phyloP scores from a whole-genome alignment of 2,888 invertebrate genomes.

The Poecilobothrus nobilitatus region DNA sequence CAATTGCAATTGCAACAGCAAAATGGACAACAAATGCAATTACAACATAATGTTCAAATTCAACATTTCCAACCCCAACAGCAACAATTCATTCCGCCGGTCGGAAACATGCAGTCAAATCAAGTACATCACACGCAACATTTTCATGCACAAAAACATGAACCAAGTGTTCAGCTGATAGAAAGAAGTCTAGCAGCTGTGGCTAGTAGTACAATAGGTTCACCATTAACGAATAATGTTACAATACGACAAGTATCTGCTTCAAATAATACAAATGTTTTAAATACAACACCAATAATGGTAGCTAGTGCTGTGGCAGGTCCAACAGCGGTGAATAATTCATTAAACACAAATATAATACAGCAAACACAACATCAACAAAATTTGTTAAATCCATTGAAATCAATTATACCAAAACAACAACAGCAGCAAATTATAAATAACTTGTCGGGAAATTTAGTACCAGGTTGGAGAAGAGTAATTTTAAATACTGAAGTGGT shows the following conservation, averaged over 20 bases:
- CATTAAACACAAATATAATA: constrained; percentile 12
- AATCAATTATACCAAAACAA: constrained; percentile 17
- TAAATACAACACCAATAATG: neutral
- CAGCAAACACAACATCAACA: constrained; percentile 24
- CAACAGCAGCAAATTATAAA: constrained; percentile 18
- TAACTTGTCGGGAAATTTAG: constrained; percentile 46
- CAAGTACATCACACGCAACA: neutral
- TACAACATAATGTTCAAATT: constrained; percentile 16
- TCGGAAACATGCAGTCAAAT: constrained; percentile 26
- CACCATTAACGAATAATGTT: neutral
- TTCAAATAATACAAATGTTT: neutral
- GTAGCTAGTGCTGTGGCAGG: constrained; percentile 1
- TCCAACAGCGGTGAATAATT: neutral
- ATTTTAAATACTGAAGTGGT: constrained; percentile 62
- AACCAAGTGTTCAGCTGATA: constrained; percentile 33
- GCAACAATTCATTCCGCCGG: constrained; percentile 30
- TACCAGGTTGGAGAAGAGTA: constrained; percentile 70
- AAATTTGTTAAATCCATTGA: constrained; percentile 26
- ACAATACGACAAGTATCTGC: neutral
- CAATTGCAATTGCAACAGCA: constrained; percentile 28
- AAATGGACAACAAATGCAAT: constrained; percentile 24
- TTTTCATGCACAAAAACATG: constrained; percentile 28
- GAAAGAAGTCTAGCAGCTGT: constrained; percentile 27
- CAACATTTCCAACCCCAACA: constrained; percentile 19
- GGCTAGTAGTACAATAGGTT: constrained; percentile 17